Conservation (phyloP, 2,113 vertebrate species). For the Hiodon tergisus region DNA sequence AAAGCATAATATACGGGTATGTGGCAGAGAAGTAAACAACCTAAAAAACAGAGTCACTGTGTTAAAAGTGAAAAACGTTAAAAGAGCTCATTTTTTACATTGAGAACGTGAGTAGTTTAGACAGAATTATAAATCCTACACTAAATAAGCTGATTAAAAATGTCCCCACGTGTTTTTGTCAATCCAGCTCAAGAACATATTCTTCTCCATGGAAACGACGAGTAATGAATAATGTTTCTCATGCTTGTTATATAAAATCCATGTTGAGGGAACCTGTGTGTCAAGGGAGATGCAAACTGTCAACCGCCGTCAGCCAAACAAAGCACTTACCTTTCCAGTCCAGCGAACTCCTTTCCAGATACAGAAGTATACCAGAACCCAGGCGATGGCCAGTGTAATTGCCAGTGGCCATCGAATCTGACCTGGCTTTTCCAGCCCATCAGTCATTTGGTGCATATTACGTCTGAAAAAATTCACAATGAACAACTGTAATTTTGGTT, state of each 20-base stretch:
- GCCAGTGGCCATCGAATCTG: constrained; percentile 86
- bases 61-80: neutral
- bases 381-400: constrained; percentile 91
- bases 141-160: too few species aligned
- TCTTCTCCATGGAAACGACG: neutral
- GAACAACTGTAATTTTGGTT: constrained; percentile 41
- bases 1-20: constrained; percentile 94
- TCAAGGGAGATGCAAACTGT: neutral
- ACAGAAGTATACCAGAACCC: constrained; percentile 97
- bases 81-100: too few species aligned
- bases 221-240: neutral
- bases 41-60: constrained; percentile 53
- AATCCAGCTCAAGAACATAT: neutral
- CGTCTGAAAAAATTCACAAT: constrained; percentile 67
- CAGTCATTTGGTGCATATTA: constrained; percentile 95
- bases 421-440: constrained; percentile 93
- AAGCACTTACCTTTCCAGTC: constrained; percentile 94
- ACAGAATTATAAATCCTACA: too few species aligned
- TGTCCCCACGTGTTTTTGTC: neutral
- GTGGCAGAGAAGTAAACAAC: constrained; percentile 99
- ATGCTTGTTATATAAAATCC: neutral
- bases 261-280: too few species aligned
- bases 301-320: neutral
- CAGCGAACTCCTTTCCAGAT: constrained; percentile 98
- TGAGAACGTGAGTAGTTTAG: too few species aligned